phyloP scores from a whole-genome alignment of 2,888 invertebrate species.

The Heteromurus nitidus region DNA sequence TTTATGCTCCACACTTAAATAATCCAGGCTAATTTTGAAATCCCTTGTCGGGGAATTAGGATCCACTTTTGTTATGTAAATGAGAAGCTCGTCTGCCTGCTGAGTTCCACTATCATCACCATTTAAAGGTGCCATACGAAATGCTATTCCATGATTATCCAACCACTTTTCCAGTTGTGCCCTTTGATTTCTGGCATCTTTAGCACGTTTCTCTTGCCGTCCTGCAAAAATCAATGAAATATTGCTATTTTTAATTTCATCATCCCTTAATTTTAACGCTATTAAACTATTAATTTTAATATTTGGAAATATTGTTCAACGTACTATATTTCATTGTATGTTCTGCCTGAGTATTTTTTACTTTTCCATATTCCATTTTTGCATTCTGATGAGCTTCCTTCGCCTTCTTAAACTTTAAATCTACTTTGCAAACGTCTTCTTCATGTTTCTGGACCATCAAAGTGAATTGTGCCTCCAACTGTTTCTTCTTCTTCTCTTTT shows the following conservation, averaged over 20 bases:
- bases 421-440: too few relatives aligned
- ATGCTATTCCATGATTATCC: constrained; percentile 2
- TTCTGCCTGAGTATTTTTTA: not conserved
- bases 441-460: too few relatives aligned
- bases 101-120: not conserved
- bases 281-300: too few relatives aligned
- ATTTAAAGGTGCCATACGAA: not conserved
- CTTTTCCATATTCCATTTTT: not conserved
- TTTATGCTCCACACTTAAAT: not conserved
- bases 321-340: not conserved
- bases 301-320: too few relatives aligned
- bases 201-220: not conserved
- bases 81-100: not conserved
- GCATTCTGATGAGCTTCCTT: too few relatives aligned
- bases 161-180: not conserved
- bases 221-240: not conserved
- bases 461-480: too few relatives aligned
- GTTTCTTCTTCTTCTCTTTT: too few relatives aligned
- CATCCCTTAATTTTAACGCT: too few relatives aligned
- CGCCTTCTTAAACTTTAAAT: too few relatives aligned
- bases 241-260: too few relatives aligned
- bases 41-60: constrained; percentile 7
- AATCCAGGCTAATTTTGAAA: constrained; percentile 15
- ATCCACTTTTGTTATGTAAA: constrained; percentile 11
- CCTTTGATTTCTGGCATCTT: not conserved